Evolutionary conservation across 2,113 vertebrate genomes (phyloP).

Genomic region (Amphiprion ocellaris): DNA sequence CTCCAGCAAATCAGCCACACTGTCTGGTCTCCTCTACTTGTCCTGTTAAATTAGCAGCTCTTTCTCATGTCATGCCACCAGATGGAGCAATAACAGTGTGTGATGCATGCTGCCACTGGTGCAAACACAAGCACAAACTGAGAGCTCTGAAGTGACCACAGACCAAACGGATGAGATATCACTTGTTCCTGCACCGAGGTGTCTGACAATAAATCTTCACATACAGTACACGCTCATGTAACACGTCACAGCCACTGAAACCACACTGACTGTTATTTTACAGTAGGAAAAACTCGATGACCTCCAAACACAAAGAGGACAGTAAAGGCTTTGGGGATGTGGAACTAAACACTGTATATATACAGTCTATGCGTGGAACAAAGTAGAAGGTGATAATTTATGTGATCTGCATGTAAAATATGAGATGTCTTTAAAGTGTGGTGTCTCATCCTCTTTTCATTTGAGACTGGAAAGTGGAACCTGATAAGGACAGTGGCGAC

Average conservation of each 20-base stretch:
- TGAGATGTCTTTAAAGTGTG: slow-evolving; percentile 34
- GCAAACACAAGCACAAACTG: slow-evolving; percentile 47
- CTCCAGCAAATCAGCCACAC: not conserved
- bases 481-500: slow-evolving; percentile 73
- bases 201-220: slow-evolving; percentile 8
- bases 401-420: slow-evolving; percentile 49
- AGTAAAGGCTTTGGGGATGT: not conserved
- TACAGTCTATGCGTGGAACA: not conserved
- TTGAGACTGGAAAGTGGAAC: slow-evolving; percentile 71
- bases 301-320: rapidly evolving
- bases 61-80: slow-evolving; percentile 34
- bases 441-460: slow-evolving; percentile 37
- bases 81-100: slow-evolving; percentile 44
- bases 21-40: not conserved
- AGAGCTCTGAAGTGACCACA: slow-evolving; percentile 29
- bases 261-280: not conserved
- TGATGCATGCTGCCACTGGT: not conserved
- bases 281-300: not conserved
- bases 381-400: slow-evolving; percentile 29
- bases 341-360: not conserved
- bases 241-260: not conserved
- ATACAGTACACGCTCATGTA: not conserved
- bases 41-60: not conserved
- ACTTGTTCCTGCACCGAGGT: slow-evolving; percentile 21
- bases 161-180: slow-evolving; percentile 39